Evolutionary conservation across 2,888 invertebrate genomes (phyloP).

Genomic region (Lepidocyrtinus sp.): DNA sequence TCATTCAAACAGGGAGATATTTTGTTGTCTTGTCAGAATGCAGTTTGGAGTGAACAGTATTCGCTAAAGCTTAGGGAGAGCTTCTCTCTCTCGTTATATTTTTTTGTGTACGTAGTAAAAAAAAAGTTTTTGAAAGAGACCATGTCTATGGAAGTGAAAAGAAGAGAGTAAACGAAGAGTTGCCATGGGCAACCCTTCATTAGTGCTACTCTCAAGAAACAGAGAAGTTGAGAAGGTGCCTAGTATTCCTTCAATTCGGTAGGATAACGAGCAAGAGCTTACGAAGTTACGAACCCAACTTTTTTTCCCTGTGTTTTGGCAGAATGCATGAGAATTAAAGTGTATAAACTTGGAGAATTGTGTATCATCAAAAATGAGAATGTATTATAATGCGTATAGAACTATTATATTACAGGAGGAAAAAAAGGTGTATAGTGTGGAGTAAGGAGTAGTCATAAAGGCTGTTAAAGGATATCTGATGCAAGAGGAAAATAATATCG

Average conservation of each 20-base stretch:
- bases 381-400: not conserved
- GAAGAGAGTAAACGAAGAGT: conserved; percentile 67
- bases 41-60: no score
- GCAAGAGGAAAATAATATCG: no score
- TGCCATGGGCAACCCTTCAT: conserved; percentile 68
- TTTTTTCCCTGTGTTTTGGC: conserved; percentile 19
- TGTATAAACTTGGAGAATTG: no score
- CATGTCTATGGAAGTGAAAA: conserved; percentile 27
- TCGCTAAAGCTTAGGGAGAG: no score
- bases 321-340: not conserved
- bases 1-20: no score
- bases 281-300: no score
- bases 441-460: no score
- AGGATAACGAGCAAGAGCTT: conserved; percentile 10
- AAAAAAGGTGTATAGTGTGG: no score
- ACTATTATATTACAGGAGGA: no score
- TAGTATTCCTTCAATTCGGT: conserved; percentile 41
- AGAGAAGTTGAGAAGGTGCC: conserved; percentile 51
- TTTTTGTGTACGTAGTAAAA: conserved; percentile 39
- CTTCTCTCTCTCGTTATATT: conserved; percentile 13
- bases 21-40: no score
- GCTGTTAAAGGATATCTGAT: no score
- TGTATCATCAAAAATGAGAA: conserved; percentile 8
- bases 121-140: conserved; percentile 37
- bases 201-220: conserved; percentile 62